Evolutionary conservation across 2,888 invertebrate species (phyloP).

Genomic region (Parochlus steinenii): DNA sequence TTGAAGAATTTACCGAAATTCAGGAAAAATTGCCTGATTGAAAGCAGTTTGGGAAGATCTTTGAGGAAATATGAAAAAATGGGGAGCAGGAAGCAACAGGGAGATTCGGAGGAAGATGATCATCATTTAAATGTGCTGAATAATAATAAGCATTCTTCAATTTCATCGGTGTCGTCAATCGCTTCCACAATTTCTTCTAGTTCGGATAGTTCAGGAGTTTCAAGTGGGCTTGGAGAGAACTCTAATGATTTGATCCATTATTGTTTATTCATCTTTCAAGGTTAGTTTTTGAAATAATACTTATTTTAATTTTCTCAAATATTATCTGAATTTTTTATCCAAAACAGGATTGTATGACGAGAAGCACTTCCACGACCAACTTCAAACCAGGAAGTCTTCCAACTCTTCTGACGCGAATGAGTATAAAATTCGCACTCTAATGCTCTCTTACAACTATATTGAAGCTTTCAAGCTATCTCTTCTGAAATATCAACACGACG

Average conservation of each 20-base stretch:
- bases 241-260: slow-evolving; percentile 28
- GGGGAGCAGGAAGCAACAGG: slow-evolving; percentile 16
- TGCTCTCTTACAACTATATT: slow-evolving; percentile 29
- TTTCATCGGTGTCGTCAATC: slow-evolving; percentile 9
- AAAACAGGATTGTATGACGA: slow-evolving; percentile 29
- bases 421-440: slow-evolving; percentile 23
- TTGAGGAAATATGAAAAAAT: slow-evolving; percentile 18
- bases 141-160: slow-evolving; percentile 5
- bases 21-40: slow-evolving; percentile 24
- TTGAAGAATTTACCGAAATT: slow-evolving; percentile 28
- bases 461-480: slow-evolving; percentile 28
- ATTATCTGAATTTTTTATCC: too few relatives aligned
- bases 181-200: slow-evolving; percentile 6
- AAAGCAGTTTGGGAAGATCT: slow-evolving; percentile 19
- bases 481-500: slow-evolving; percentile 16
- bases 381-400: too few relatives aligned
- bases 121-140: slow-evolving; percentile 17
- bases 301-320: too few relatives aligned
- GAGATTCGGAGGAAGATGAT: slow-evolving; percentile 17
- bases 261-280: slow-evolving; percentile 30
- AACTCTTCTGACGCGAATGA: too few relatives aligned
- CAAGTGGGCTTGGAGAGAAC: not conserved
- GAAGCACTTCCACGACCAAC: slow-evolving; percentile 16
- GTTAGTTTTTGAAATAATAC: too few relatives aligned
- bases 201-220: slow-evolving; percentile 1